Conservation (phyloP, 2,797 vertebrate species). For the Momotus momota region DNA sequence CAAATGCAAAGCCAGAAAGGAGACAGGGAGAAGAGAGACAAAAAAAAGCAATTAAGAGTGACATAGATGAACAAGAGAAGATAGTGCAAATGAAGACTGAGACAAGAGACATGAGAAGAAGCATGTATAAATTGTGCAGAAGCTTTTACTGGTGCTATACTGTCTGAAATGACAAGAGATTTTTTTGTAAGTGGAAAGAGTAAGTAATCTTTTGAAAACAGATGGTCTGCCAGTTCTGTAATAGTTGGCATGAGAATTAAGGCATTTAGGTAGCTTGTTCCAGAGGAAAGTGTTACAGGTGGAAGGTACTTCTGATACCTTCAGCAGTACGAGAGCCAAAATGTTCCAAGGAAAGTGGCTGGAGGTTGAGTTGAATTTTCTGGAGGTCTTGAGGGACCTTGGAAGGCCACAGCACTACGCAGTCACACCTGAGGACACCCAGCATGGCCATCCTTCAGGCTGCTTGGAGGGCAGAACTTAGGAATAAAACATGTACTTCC, state of each 20-base stretch:
- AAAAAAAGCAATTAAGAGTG: background rate
- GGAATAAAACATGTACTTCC: background rate
- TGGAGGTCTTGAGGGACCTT: background rate
- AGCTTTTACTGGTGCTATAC: background rate
- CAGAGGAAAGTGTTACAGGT: background rate
- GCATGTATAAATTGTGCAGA: background rate
- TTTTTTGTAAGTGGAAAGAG: background rate
- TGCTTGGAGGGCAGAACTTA: background rate
- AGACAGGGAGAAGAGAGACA: background rate
- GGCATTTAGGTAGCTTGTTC: background rate
- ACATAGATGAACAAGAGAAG: background rate
- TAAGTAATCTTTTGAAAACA: background rate
- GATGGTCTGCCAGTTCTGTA: background rate
- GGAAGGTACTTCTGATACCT: background rate
- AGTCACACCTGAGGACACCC: background rate
- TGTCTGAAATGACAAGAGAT: background rate
- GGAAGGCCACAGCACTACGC: background rate
- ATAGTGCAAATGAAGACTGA: background rate
- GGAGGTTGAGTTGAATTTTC: background rate
- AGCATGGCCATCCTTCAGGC: background rate
- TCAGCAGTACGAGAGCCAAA: background rate
- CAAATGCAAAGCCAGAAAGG: background rate
- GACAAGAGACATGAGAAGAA: background rate
- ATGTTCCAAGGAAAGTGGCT: background rate
- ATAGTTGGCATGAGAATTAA: background rate